phyloP scores from a whole-genome alignment of 2,797 vertebrate genomes.

The Phoxinus dragarum region DNA sequence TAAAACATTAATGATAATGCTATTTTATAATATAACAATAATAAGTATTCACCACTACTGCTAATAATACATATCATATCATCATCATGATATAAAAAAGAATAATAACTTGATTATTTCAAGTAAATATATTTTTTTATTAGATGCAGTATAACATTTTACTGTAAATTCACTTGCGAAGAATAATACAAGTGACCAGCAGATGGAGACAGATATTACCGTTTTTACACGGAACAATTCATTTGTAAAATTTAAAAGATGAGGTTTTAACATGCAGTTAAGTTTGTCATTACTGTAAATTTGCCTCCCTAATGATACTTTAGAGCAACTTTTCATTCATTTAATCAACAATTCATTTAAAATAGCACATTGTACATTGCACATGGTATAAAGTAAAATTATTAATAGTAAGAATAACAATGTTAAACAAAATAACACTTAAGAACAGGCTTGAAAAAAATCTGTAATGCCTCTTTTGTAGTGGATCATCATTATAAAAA shows the following conservation, averaged over 20 bases:
- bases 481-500: neutral
- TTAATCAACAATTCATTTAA: too few species aligned
- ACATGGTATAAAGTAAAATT: neutral
- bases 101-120: neutral
- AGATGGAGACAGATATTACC: constrained; percentile 11
- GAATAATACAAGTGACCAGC: neutral
- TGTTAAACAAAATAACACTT: neutral
- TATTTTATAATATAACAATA: neutral
- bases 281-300: neutral
- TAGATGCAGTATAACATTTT: neutral
- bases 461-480: neutral
- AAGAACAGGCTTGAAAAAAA: neutral
- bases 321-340: too few species aligned
- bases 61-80: neutral
- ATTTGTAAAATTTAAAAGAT: neutral
- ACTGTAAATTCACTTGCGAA: too few species aligned
- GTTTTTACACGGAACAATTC: neutral
- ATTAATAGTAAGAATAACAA: neutral
- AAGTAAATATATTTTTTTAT: neutral
- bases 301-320: neutral
- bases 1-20: neutral
- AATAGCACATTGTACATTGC: neutral
- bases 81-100: neutral
- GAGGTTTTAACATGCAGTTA: neutral
- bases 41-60: neutral